Evolutionary conservation across 2,113 vertebrate genomes (phyloP).

Genomic region (Mesitornis unicolor): DNA sequence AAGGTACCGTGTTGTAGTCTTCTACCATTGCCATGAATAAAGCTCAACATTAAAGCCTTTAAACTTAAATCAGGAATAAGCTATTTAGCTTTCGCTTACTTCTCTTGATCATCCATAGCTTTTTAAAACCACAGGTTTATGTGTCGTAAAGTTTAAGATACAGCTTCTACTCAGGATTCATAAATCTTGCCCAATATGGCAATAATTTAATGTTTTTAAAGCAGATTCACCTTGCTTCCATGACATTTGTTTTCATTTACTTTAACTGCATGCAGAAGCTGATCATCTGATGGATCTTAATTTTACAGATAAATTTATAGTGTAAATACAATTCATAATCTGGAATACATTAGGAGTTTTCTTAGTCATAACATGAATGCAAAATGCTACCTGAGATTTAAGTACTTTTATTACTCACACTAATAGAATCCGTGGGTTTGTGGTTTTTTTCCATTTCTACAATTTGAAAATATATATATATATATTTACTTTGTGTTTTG

Average conservation of each 20-base stretch:
- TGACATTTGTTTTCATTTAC: neutral
- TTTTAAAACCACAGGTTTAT: neutral
- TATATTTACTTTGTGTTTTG: neutral
- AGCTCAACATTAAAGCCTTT: neutral
- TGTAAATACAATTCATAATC: neutral
- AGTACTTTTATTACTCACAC: neutral
- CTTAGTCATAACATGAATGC: neutral
- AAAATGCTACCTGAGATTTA: neutral
- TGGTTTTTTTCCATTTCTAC: neutral
- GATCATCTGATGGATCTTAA: neutral
- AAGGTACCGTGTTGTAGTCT: accelerated
- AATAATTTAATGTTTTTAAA: neutral
- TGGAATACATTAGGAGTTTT: neutral
- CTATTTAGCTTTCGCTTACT: neutral
- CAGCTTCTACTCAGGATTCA: neutral
- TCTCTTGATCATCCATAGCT: neutral
- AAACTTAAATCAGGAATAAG: neutral
- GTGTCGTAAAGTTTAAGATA: neutral
- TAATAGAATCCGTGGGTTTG: neutral
- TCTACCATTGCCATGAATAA: neutral
- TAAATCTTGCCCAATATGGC: neutral
- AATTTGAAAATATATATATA: neutral
- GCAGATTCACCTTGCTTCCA: neutral
- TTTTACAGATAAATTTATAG: neutral
- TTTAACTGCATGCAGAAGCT: neutral